These are phyloP conservation scores for Laticauda colubrina DNA, from an alignment of 2,113 vertebrate genomes.

Conservation along the genomic window DNA sequence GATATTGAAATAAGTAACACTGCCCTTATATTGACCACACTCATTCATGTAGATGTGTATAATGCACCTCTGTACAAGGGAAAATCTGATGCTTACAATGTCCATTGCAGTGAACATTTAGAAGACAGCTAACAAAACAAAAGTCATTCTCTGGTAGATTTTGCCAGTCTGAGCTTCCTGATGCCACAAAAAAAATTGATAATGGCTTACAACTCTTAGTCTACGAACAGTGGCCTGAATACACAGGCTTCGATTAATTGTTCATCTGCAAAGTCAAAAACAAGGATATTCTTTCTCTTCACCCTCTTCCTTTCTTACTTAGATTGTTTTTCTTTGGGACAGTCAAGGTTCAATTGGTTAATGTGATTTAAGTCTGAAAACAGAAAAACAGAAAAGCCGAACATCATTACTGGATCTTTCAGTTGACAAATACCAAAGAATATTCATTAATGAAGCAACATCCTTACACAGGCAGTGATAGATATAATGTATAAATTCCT, in stretches of 20 bases:
- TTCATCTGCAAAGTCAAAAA: not conserved
- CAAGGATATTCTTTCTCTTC: not conserved
- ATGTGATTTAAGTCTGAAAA: not conserved
- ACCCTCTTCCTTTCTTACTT: not conserved
- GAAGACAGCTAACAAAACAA: not conserved
- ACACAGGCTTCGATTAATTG: not conserved
- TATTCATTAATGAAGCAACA: not conserved
- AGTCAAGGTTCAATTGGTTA: not conserved
- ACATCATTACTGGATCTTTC: not conserved
- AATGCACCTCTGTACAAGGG: not conserved
- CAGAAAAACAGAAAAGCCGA: not conserved
- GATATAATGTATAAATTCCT: not conserved
- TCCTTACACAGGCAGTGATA: not conserved
- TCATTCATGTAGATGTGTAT: not conserved
- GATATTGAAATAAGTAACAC: not conserved
- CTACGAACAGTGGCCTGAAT: not conserved
- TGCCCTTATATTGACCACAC: not conserved
- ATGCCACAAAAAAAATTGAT: slow-evolving; percentile 3
- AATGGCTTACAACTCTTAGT: not conserved
- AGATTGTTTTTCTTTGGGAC: not conserved
- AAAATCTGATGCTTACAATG: not conserved
- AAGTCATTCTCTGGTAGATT: not conserved
- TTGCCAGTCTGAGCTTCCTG: not conserved
- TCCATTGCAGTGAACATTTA: not conserved
- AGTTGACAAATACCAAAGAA: not conserved